A percentile compares a stretch with the other conserved stretches of the same genome.
phyloP scores from a whole-genome alignment of 2,888 invertebrate species.

The Idaea biselata region DNA sequence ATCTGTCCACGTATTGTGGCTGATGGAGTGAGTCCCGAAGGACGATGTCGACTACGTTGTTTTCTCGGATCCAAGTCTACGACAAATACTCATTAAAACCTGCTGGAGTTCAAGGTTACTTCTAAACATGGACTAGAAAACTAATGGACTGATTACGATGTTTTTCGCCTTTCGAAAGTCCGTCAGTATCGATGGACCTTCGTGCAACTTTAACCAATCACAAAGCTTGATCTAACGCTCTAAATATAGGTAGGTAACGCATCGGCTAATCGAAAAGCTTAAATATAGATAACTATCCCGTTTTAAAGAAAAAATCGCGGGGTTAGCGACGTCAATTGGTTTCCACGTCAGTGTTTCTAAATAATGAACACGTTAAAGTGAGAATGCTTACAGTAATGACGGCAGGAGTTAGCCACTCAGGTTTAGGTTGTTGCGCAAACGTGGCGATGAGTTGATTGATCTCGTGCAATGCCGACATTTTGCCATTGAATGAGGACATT shows the following conservation, averaged over 20 bases:
- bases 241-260: too few relatives aligned
- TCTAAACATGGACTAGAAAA: too few relatives aligned
- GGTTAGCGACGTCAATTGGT: too few relatives aligned
- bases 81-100: constrained; percentile 32
- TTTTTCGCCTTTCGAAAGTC: too few relatives aligned
- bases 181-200: too few relatives aligned
- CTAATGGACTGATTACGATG: background rate
- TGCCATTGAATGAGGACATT: constrained; percentile 98
- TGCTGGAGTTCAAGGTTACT: background rate
- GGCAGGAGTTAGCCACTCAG: constrained; percentile 95
- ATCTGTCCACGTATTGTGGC: constrained; percentile 97
- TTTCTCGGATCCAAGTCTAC: constrained; percentile 97
- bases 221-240: too few relatives aligned
- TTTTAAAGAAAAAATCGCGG: too few relatives aligned
- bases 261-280: too few relatives aligned
- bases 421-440: constrained; percentile 94
- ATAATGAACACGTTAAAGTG: too few relatives aligned
- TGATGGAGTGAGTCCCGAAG: constrained; percentile 97
- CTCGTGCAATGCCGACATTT: constrained; percentile 99
- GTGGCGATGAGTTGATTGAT: constrained; percentile 97
- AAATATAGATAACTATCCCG: too few relatives aligned
- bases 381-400: constrained; percentile 90
- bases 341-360: too few relatives aligned
- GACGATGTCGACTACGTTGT: constrained; percentile 96
- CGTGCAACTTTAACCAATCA: too few relatives aligned